These are phyloP conservation scores for Adela reaumurella DNA, from an alignment of 2,888 invertebrate species.

Conservation along the genomic window DNA sequence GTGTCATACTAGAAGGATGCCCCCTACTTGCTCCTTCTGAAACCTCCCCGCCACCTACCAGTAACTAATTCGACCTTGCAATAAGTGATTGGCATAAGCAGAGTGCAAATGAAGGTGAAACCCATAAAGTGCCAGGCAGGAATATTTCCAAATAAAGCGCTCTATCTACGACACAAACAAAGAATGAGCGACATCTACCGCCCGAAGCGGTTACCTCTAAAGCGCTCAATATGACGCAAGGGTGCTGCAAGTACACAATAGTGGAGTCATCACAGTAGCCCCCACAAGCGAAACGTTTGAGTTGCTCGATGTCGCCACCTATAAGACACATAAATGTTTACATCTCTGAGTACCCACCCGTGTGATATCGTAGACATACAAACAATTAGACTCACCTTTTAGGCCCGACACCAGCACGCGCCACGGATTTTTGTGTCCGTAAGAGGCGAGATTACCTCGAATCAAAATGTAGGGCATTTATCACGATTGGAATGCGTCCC, in stretches of 20 bases:
- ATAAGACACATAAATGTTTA: conserved; percentile 19
- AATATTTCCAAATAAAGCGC: too few species aligned
- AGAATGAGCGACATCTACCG: background rate
- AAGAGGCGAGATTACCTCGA: conserved; percentile 83
- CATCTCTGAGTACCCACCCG: too few species aligned
- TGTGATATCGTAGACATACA: background rate
- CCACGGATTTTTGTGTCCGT: conserved; percentile 84
- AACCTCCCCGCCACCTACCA: too few species aligned
- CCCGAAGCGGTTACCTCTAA: conserved; percentile 59
- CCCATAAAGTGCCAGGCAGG: too few species aligned
- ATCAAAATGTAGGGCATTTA: conserved; percentile 89
- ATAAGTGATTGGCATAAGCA: too few species aligned
- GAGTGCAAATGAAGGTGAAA: too few species aligned
- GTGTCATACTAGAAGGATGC: too few species aligned
- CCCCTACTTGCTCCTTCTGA: too few species aligned
- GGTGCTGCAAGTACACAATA: conserved; percentile 83
- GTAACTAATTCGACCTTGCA: too few species aligned
- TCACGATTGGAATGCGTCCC: conserved; percentile 30
- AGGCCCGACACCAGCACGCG: conserved; percentile 82
- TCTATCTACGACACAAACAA: too few species aligned
- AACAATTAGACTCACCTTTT: conserved; percentile 61
- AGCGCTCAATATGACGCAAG: conserved; percentile 82
- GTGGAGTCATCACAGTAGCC: conserved; percentile 83
- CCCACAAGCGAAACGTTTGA: conserved; percentile 78
- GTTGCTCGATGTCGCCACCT: conserved; percentile 78